Evolutionary conservation across 2,888 invertebrate genomes (phyloP), one percentile per base, ranked within the genome.

Genomic region (Monopis laevigella): DNA sequence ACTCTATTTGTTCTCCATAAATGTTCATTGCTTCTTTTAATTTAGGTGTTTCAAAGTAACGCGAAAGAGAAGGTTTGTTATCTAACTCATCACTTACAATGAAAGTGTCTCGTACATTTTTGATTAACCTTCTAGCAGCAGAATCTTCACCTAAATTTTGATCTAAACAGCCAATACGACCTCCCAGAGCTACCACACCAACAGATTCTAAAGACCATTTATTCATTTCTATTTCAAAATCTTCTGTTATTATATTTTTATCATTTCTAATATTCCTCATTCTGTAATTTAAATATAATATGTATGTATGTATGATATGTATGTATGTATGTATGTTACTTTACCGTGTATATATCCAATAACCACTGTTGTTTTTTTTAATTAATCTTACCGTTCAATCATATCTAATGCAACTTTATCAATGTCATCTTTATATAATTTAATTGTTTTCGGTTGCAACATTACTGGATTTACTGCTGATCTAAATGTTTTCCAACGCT

Each of bases 391-490:
- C 87, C 86, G 84, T 48, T 69, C 45, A 6, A 90, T 69, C 65
- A 92, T 88, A 44, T 88, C 86, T 28, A 74, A 59, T 1, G 88
- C 88, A 0, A 90, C 88, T 48, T 84, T 82, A 53, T 87, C 86
- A 36, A 90, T 85, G 4, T 82, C 80, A 5, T 73, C 66, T 2
- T 85, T 68, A 55, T 89, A 92, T 50, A 87, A 82, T 52, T 84
- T 84, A 1, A 90, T 88, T 1, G 86, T 86, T 52, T 86, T 84
- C 0, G 92, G 88, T 55, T 89, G 86, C 52, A 93, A 69, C 84
- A 92, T 84, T 10, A 89, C 85, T 48, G 89, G 88, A 56, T 92
- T 91, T 0, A 90, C 89, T 48, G 87, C 87, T 5, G 86, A 84
- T 34, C 92, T 82, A 48, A 92, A 86, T 45, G 84, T 73, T 61